phyloP scores from a whole-genome alignment of 2,797 vertebrate species.

The Hipposideros larvatus region DNA sequence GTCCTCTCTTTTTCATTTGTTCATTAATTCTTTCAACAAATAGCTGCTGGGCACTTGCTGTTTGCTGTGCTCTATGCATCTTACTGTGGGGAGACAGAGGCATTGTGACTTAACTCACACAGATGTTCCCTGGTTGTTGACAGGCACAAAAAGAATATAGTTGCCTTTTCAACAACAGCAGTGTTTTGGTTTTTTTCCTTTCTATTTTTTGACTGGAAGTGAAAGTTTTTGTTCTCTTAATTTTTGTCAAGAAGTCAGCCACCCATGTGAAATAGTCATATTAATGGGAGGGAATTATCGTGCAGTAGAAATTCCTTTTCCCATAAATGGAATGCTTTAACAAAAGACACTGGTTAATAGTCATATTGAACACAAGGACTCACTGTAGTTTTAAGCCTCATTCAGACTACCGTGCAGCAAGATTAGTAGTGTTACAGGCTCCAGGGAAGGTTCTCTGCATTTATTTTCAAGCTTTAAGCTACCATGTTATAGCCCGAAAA shows the following conservation, averaged over 20 bases:
- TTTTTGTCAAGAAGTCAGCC: not conserved
- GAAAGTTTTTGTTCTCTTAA: slow-evolving; percentile 44
- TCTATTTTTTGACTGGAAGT: not conserved
- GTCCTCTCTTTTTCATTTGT: not conserved
- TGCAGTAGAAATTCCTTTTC: not conserved
- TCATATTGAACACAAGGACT: not conserved
- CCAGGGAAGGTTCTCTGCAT: not conserved
- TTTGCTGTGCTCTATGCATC: not conserved
- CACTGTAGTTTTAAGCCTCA: not conserved
- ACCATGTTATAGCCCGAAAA: not conserved
- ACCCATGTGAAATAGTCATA: not conserved
- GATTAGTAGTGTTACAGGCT: not conserved
- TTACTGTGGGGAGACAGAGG: not conserved
- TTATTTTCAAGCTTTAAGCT: not conserved
- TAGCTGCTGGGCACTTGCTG: not conserved
- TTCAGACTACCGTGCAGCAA: not conserved
- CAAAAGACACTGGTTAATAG: not conserved
- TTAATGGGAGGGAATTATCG: not conserved
- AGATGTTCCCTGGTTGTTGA: not conserved
- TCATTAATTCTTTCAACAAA: not conserved
- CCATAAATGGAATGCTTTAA: not conserved
- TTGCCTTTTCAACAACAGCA: too few relatives aligned
- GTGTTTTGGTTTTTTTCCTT: not conserved
- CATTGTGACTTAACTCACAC: not conserved
- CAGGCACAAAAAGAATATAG: not conserved